Base-by-base conservation (phyloP, 2,888 invertebrate genomes). In the Rhorus exstirpatorius region DNA sequence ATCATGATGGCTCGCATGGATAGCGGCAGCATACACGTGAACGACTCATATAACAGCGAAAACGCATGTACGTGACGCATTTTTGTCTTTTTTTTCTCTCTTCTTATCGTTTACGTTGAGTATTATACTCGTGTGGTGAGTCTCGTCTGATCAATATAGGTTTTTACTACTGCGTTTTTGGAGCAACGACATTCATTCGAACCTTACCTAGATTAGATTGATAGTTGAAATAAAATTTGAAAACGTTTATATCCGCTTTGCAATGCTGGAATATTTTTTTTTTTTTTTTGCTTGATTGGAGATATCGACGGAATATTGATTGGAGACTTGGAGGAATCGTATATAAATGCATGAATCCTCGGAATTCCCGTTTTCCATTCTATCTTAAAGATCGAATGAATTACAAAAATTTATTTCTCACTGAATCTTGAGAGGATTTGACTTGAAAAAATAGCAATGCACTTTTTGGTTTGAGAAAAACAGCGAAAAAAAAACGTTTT, bases 1-100 rank as follows among this genome's bases (percentile, higher is more conserved):
- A 82, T 83, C 85, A 83, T 83, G 86, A 86, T 86, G 84, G 86
- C 86, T 85, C 84, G 86, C 72, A 84, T 84, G 84, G 86, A 85
- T 86, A 85, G 83, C 76, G 80, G 83, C 81, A 51, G 53, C 26
- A 49, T n/a, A n/a, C 75, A 67, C 58, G 79, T 83, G 79, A 76
- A 79, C 75, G 67, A 38, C 24, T 49, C 38, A 41, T 76, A 76
- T 58, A 76, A 72, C 76, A 61, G 79, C 31, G 72, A 75, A 79
- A 79, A 83, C 76, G 76, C 83, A 41, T 76, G 79, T 79, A 83
- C 83, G 83, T 83, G 83, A 79, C 79, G 60, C 75, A 60, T 75
- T 58, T 60, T 49, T 35, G 31, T 68, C 44, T 24, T 19, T 35
- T 70, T 46, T 70, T 53, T 53, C 38, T 41, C 19, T 53, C 63